Percentiles rank a stretch among this genome's conserved stretches.
phyloP scores from a whole-genome alignment of 2,888 invertebrate species.

The Heliconius hortense region DNA sequence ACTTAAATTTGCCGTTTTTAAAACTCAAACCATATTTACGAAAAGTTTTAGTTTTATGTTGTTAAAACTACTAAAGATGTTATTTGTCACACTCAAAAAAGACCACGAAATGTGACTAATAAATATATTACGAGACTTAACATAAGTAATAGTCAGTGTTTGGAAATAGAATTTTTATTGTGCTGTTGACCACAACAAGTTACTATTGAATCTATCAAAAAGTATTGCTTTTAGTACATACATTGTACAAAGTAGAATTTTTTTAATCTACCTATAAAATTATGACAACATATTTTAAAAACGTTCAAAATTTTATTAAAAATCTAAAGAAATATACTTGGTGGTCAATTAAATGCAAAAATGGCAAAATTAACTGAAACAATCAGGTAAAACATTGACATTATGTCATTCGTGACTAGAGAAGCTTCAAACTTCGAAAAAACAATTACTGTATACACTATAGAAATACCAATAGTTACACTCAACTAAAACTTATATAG shows the following conservation, averaged over 20 bases:
- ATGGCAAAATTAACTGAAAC: constrained; percentile 7
- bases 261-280: not conserved
- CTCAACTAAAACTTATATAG: constrained; percentile 51
- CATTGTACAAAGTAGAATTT: not conserved
- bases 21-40: constrained; percentile 8
- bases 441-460: constrained; percentile 59
- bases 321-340: not conserved
- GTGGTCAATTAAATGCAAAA: constrained; percentile 23
- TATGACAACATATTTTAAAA: not conserved
- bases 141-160: constrained; percentile 10
- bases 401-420: constrained; percentile 70
- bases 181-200: constrained; percentile 2
- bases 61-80: not conserved
- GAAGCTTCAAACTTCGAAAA: constrained; percentile 57
- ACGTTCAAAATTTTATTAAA: not conserved
- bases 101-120: not conserved
- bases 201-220: constrained; percentile 1
- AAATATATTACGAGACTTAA: constrained; percentile 12
- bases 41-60: not conserved
- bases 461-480: constrained; percentile 55
- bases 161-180: not conserved
- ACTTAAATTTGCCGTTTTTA: not conserved
- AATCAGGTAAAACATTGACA: constrained; percentile 48
- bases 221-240: constrained; percentile 16
- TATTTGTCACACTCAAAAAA: not conserved